Evolutionary conservation across 2,888 invertebrate genomes (phyloP).

Genomic region (Nasonia oneida): DNA sequence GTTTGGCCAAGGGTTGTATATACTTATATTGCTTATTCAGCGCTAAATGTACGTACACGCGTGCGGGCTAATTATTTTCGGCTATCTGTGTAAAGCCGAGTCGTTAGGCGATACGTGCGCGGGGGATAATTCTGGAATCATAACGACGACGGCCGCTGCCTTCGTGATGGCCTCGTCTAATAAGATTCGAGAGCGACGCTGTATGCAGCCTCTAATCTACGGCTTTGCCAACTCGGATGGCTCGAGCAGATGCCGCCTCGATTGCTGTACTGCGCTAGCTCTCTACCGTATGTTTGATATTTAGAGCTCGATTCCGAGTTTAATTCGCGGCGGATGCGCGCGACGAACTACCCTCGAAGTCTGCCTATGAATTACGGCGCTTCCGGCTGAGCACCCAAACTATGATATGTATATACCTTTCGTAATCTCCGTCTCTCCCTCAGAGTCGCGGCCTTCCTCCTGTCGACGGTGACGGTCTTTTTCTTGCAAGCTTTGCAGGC

Average conservation of each 20-base stretch:
- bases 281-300: neutral
- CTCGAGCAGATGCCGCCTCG: neutral
- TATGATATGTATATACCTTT: constrained; percentile 84
- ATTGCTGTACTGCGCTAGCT: neutral
- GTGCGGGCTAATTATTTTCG: neutral
- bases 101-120: neutral
- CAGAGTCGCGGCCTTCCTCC: constrained; percentile 98
- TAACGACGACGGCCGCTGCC: neutral
- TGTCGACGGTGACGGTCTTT: constrained; percentile 96
- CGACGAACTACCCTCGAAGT: neutral
- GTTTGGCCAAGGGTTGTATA: neutral
- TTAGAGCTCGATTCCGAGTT: constrained; percentile 6
- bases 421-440: constrained; percentile 94
- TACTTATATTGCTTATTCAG: neutral
- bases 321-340: neutral
- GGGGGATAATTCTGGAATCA: neutral
- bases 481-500: constrained; percentile 98
- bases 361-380: neutral
- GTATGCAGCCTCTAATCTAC: neutral
- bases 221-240: neutral
- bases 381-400: neutral
- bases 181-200: neutral
- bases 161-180: neutral
- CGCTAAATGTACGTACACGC: neutral
- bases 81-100: neutral